These are phyloP conservation scores for Larimichthys polyactis DNA, from an alignment of 2,113 vertebrate genomes.

Conservation along the genomic window DNA sequence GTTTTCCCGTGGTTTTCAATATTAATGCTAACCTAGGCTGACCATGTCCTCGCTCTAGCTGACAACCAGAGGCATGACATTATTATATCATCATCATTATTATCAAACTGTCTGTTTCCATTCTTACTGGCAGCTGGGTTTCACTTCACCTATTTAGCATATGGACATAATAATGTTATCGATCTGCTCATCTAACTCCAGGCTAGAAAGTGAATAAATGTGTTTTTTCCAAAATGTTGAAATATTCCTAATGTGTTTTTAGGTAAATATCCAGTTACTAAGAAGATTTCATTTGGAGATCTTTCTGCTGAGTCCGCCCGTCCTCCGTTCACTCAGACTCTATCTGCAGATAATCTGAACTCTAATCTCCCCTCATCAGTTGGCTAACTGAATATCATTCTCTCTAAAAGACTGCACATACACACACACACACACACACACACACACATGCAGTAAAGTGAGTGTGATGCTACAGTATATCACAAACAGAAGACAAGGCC, in stretches of 20 bases:
- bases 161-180: neutral
- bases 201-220: neutral
- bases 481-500: constrained; percentile 24
- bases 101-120: neutral
- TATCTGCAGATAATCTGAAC: constrained; percentile 73
- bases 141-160: neutral
- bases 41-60: neutral
- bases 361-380: constrained; percentile 71
- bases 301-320: constrained; percentile 32
- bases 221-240: constrained; percentile 3
- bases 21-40: neutral
- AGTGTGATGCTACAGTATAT: constrained; percentile 7
- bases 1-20: neutral
- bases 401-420: constrained; percentile 47
- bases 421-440: constrained; percentile 20
- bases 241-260: constrained; percentile 44
- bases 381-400: constrained; percentile 66
- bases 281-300: constrained; percentile 69
- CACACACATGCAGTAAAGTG: constrained; percentile 19
- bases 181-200: constrained; percentile 3
- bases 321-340: constrained; percentile 50
- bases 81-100: neutral
- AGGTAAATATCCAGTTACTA: constrained; percentile 49
- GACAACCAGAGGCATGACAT: no score
- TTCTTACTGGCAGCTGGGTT: neutral